A percentile compares a stretch with the other conserved stretches of the same genome.
phyloP scores from a whole-genome alignment of 1,140 invertebrate genomes.

The Trachymyrmex septentrionalis region DNA sequence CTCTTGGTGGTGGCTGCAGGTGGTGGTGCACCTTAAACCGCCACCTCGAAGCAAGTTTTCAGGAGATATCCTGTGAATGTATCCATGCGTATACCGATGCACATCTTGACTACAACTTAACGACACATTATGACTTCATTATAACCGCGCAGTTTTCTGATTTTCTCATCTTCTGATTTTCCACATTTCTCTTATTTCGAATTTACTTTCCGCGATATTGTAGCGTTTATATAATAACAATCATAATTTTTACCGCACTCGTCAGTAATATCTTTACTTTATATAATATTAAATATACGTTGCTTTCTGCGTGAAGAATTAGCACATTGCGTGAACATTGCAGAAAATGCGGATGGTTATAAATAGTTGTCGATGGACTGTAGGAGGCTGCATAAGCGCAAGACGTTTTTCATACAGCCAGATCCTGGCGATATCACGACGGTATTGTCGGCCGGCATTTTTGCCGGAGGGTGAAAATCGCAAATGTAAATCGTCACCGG shows the following conservation, averaged over 20 bases:
- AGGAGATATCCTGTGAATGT: conserved; percentile 25
- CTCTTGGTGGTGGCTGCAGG: conserved; percentile 78
- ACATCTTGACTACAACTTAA: not conserved
- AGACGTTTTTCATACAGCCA: conserved; percentile 54
- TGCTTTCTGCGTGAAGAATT: conserved; percentile 21
- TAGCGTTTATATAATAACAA: not conserved
- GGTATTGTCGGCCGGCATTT: conserved; percentile 53
- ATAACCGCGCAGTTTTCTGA: not conserved
- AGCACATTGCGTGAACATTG: conserved; percentile 1
- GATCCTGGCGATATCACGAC: conserved; percentile 54
- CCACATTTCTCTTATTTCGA: not conserved
- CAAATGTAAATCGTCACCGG: conserved; percentile 65
- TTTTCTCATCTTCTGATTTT: not conserved
- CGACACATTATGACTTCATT: not conserved
- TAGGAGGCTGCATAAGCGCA: conserved; percentile 59
- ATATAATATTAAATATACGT: not conserved
- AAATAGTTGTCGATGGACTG: conserved; percentile 51
- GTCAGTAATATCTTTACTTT: not conserved
- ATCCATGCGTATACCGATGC: too few relatives aligned
- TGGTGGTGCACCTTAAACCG: conserved; percentile 80
- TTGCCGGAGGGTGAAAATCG: conserved; percentile 59
- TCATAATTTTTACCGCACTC: not conserved
- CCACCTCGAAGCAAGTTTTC: conserved; percentile 69
- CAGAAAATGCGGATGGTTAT: conserved; percentile 39
- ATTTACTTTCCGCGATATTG: not conserved